Evolutionary conservation across 2,888 invertebrate genomes (phyloP), one percentile per base, ranked within the genome.

Genomic region (Idaea straminata): DNA sequence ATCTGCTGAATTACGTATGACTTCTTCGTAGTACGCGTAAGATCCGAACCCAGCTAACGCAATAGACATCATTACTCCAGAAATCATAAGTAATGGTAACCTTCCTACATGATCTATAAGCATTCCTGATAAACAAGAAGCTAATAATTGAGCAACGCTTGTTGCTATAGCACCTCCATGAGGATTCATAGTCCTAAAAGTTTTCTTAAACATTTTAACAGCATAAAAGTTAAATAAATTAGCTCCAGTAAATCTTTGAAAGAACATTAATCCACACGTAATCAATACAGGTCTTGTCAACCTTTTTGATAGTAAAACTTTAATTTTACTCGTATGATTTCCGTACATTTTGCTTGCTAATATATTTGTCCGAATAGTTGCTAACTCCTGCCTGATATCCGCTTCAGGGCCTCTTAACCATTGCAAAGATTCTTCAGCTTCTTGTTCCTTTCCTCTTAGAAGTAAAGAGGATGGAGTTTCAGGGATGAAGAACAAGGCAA

Each of bases 381-480:
- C 95, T 69, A 96, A 84, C 86, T 97, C 97, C 68, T 95, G 94
- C 59, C 95, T 91, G 62, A 97, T 95, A 86, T 97, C 97, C 3
- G 96, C 95, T 62, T 95, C 95, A 2, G 96, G 95, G 6, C 96
- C 96, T 72, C 98, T 92, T 0, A 98, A 90, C 96, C 96, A 97
- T 77, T 96, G 94, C 47, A 98, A 86, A 4, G 98, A 95, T 73
- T 94, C 93, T 60, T 95, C 94, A 3, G 97, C 97, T 81, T 96
- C 95, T 72, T 95, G 94, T 77, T 97, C 96, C 75, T 94, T 94
- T 35, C 96, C 96, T 77, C 96, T 94, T 35, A 97, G 91, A 13
- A 97, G 94, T 62, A 97, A 92, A 85, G 95, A 96, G 69, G 97
- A 96, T 6, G 98, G 98, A 25, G 98, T 97, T 91, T 98, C 98